Evolutionary conservation across 2,797 vertebrate genomes (phyloP).

Genomic region (Chelon auratus): DNA sequence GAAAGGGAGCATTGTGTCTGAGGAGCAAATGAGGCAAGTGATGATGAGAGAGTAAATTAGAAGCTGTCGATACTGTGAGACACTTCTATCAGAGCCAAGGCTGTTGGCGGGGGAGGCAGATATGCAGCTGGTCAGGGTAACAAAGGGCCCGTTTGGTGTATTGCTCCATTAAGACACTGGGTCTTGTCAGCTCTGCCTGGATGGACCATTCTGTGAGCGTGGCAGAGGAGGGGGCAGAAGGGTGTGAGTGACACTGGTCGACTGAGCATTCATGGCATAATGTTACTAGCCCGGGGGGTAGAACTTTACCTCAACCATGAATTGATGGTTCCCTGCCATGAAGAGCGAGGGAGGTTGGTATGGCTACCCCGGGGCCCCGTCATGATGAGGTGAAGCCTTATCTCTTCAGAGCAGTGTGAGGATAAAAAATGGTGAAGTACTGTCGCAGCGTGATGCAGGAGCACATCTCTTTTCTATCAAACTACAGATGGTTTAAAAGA

Average conservation of each 20-base stretch:
- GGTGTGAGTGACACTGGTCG: slow-evolving; percentile 78
- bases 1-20: slow-evolving; percentile 81
- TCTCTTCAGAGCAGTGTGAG: slow-evolving; percentile 68
- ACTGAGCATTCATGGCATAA: slow-evolving; percentile 81
- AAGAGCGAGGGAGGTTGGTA: slow-evolving; percentile 65
- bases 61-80: slow-evolving; percentile 81
- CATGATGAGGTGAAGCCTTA: slow-evolving; percentile 74
- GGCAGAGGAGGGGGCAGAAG: slow-evolving; percentile 62
- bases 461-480: slow-evolving; percentile 48
- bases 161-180: slow-evolving; percentile 84
- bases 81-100: slow-evolving; percentile 79
- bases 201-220: slow-evolving; percentile 71
- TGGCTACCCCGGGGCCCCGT: slow-evolving; percentile 60
- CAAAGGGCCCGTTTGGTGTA: slow-evolving; percentile 74
- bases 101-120: slow-evolving; percentile 75
- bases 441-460: slow-evolving; percentile 31
- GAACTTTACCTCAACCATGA: slow-evolving; percentile 79
- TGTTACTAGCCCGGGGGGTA: slow-evolving; percentile 73
- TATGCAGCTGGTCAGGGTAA: slow-evolving; percentile 77
- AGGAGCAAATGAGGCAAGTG: slow-evolving; percentile 81
- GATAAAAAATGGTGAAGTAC: slow-evolving; percentile 51
- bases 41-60: slow-evolving; percentile 85
- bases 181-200: slow-evolving; percentile 78
- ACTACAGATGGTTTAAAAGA: slow-evolving; percentile 20
- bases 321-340: slow-evolving; percentile 78